Evolutionary conservation across 2,888 invertebrate genomes (phyloP).

Genomic region (Dexiosoma caninum): DNA sequence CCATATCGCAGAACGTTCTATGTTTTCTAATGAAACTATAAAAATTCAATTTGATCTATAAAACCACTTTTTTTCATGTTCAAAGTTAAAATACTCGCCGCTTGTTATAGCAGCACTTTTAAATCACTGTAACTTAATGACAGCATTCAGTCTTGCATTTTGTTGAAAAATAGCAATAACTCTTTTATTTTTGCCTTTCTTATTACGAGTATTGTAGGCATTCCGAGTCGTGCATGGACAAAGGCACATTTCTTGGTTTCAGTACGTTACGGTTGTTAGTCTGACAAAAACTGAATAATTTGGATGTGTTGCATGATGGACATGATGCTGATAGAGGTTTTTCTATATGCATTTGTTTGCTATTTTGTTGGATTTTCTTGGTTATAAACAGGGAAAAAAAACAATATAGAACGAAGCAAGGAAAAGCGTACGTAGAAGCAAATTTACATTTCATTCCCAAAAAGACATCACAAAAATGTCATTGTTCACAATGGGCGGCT

Average conservation of each 20-base stretch:
- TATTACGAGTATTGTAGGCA: constrained; percentile 46
- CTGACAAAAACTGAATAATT: constrained; percentile 56
- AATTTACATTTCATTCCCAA: constrained; percentile 62
- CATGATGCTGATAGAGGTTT: constrained; percentile 48
- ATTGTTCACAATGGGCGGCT: constrained; percentile 19
- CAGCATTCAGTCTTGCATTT: background rate
- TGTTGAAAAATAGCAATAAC: background rate
- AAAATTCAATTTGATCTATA: too few species aligned
- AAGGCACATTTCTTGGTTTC: constrained; percentile 53
- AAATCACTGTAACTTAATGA: constrained; percentile 4
- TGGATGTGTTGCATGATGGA: constrained; percentile 59
- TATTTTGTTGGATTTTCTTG: constrained; percentile 35
- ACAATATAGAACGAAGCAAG: background rate
- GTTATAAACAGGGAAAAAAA: background rate
- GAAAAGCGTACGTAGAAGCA: constrained; percentile 16
- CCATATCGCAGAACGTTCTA: too few species aligned
- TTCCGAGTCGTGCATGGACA: constrained; percentile 71
- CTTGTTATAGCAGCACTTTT: background rate
- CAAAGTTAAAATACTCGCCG: background rate
- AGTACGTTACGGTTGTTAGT: constrained; percentile 41
- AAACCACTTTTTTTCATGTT: too few species aligned
- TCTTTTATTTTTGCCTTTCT: constrained; percentile 2
- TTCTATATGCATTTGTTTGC: constrained; percentile 10
- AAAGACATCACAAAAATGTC: constrained; percentile 43
- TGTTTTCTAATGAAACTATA: too few species aligned